phyloP scores from a whole-genome alignment of 2,797 vertebrate genomes.

The Pygocentrus nattereri region DNA sequence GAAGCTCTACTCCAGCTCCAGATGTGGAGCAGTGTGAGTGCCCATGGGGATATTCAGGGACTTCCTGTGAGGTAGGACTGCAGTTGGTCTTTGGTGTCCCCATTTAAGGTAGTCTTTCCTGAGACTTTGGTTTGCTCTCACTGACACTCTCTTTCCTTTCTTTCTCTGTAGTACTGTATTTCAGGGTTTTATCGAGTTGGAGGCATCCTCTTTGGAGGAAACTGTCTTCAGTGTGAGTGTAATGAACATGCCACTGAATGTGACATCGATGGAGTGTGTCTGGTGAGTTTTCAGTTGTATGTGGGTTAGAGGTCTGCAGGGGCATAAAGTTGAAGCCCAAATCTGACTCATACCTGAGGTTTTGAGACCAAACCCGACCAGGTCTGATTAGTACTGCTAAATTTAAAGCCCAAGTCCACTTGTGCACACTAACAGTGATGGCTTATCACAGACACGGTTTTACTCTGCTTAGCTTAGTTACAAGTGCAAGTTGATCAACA shows the following conservation, averaged over 20 bases:
- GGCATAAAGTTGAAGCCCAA: no score
- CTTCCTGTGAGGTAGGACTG: conserved; percentile 91
- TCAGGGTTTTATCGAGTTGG: conserved; percentile 90
- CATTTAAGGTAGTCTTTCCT: neutral
- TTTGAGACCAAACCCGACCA: no score
- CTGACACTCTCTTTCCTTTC: neutral
- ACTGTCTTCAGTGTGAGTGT: conserved; percentile 92
- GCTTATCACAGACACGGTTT: no score
- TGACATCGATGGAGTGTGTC: conserved; percentile 84
- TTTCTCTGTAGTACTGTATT: conserved; percentile 81
- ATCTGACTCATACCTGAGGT: no score
- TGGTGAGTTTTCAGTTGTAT: conserved; percentile 80
- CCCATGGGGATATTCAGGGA: conserved; percentile 89
- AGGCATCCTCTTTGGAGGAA: conserved; percentile 91
- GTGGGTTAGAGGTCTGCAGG: neutral
- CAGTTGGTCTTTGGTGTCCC: neutral
- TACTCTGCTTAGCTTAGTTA: no score
- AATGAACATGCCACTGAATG: conserved; percentile 86
- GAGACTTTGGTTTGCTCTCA: neutral
- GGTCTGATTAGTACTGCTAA: no score
- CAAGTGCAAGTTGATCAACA: no score
- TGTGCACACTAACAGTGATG: no score
- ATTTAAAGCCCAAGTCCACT: no score
- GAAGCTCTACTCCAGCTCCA: conserved; percentile 71
- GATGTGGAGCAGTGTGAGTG: conserved; percentile 92